phyloP scores from a whole-genome alignment of 2,113 vertebrate species.

The Colossoma macropomum region DNA sequence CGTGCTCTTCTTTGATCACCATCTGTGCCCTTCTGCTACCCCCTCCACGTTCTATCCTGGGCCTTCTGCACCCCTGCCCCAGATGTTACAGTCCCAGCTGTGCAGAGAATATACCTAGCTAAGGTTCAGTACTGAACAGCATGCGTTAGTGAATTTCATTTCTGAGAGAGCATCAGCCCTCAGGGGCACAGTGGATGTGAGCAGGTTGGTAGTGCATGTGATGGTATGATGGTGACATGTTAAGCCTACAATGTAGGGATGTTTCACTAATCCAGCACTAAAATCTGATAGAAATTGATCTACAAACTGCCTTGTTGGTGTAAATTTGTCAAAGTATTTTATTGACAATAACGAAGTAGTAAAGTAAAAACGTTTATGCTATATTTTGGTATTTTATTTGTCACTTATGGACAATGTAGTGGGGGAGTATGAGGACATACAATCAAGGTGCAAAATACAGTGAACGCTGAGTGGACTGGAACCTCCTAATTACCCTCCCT shows the following conservation, averaged over 20 bases:
- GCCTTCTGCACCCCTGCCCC: constrained; percentile 8
- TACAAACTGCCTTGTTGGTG: too few relatives aligned
- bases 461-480: too few relatives aligned
- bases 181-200: too few relatives aligned
- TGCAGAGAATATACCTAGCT: constrained; percentile 24
- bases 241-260: neutral
- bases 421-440: too few relatives aligned
- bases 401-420: too few relatives aligned
- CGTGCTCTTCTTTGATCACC: neutral
- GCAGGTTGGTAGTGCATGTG: constrained; percentile 17
- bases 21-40: constrained; percentile 12
- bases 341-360: too few relatives aligned
- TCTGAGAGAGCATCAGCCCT: neutral
- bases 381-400: too few relatives aligned
- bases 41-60: constrained; percentile 10
- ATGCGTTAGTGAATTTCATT: neutral
- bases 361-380: too few relatives aligned
- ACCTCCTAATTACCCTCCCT: too few relatives aligned
- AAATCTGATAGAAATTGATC: too few relatives aligned
- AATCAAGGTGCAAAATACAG: too few relatives aligned
- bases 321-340: too few relatives aligned
- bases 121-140: constrained; percentile 8
- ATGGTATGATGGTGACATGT: constrained; percentile 17
- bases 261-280: neutral
- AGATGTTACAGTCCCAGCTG: constrained; percentile 17